phyloP scores from a whole-genome alignment of 2,888 invertebrate genomes.

The Laspeyria flexula region DNA sequence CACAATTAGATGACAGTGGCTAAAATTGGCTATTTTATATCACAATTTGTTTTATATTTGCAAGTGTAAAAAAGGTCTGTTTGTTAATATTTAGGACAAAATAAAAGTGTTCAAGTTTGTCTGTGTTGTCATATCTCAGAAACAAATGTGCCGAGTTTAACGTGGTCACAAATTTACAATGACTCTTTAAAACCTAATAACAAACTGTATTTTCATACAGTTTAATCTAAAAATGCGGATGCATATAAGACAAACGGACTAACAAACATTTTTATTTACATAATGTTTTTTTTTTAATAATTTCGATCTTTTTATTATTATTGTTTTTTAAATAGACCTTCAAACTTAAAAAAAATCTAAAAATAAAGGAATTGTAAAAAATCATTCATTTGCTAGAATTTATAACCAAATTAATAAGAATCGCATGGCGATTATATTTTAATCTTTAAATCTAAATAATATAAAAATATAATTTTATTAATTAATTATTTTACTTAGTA shows the following conservation, averaged over 20 bases:
- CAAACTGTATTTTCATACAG: no score
- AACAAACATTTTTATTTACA: no score
- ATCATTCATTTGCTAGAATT: conserved; percentile 5
- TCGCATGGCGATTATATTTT: conserved; percentile 32
- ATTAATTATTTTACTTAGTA: conserved; percentile 26
- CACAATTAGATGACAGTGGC: not conserved
- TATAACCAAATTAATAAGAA: conserved; percentile 15
- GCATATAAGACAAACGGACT: no score
- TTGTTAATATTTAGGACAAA: no score
- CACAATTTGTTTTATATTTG: not conserved
- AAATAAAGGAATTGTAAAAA: conserved; percentile 14
- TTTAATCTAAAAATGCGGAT: no score
- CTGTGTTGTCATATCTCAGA: no score
- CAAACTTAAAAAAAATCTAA: conserved; percentile 8
- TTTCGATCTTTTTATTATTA: no score
- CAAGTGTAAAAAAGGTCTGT: not conserved
- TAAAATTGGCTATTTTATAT: not conserved
- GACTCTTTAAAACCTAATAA: no score
- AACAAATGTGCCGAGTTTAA: no score
- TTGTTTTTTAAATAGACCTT: conserved; percentile 12
- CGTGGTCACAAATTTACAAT: no score
- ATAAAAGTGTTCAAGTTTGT: no score
- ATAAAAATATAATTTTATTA: conserved; percentile 8
- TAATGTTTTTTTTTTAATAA: no score
- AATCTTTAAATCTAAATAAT: conserved; percentile 24